Base-by-base conservation (phyloP, 2,797 vertebrate genomes). In the Helarctos malayanus region DNA sequence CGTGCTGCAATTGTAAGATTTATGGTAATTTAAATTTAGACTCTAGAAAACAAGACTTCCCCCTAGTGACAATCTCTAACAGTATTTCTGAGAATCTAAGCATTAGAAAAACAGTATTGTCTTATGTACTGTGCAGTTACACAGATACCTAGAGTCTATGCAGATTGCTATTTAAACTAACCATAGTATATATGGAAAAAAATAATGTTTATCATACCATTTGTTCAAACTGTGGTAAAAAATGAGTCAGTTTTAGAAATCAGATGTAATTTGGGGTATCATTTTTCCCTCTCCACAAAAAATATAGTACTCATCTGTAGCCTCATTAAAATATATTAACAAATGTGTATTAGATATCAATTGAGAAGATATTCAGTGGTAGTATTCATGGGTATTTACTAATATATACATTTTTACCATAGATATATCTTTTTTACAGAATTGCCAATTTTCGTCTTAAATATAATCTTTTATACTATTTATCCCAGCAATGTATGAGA, bases 11-110 rank as follows among this genome's bases (percentile, higher is more conserved):
- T 69, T 82, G 5, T 88, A 94, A 89, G 18, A 32, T 94, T 89
- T 23, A 9, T 18, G 18, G 2, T 21, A 41, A 59, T 95, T 80
- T 84, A 81, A 87, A 38, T 92, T 95, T 97, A 89, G 73, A 49
- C 61, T 3, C 23, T 73, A 0, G 84, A 94, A 96, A 95, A 89
- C 32, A 94, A 95, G 78, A 84, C 63, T 95, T 75, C 38, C n/a
- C 35, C n/a, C 14, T 94, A 96, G 71, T 65, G 85, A 95, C n/a
- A 93, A 4, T 47, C 25, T 94, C 32, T 6, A 54, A 87, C 11
- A 13, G 0, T 59, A 9, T 69, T 47, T 84, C 45, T 13, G 4
- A 35, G 65, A 65, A n/a, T 88, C 41, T 85, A 61, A 84, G 25
- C 27, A 41, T 94, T 63, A 85, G 45, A 69, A 63, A 45, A 65